A percentile compares a stretch with the other conserved stretches of the same genome.
Conservation (phyloP, 2,888 invertebrate species). For the Notodonta ziczac region DNA sequence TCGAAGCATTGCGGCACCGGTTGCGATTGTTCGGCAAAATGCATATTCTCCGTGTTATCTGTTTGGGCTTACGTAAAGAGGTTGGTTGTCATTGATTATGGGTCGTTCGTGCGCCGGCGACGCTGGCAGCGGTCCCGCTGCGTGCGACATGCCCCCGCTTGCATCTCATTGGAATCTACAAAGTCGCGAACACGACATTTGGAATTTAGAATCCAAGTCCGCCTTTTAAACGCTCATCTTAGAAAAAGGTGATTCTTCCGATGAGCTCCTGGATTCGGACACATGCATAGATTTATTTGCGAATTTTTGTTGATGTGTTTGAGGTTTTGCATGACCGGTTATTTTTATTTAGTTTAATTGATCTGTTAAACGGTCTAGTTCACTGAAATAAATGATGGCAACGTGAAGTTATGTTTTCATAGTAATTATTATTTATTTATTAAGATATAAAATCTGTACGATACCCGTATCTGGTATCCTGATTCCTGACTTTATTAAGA, state of each 20-base stretch:
- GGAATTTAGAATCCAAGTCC: conserved; percentile 4
- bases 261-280: neutral
- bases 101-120: conserved; percentile 50
- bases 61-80: conserved; percentile 47
- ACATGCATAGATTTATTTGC: neutral
- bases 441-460: too few species aligned
- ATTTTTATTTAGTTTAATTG: too few species aligned
- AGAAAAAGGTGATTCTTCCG: neutral
- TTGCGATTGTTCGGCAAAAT: conserved; percentile 44
- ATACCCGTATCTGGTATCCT: too few species aligned
- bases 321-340: too few species aligned
- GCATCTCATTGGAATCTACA: conserved; percentile 35
- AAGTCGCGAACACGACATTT: conserved; percentile 1
- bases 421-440: too few species aligned
- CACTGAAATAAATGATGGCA: too few species aligned
- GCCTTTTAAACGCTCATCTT: conserved; percentile 4
- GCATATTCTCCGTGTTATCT: conserved; percentile 42
- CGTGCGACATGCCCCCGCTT: conserved; percentile 46
- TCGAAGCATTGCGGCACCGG: conserved; percentile 23
- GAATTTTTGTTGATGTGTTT: neutral
- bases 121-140: conserved; percentile 47
- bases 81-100: conserved; percentile 58
- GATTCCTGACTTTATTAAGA: too few species aligned
- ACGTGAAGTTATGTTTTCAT: too few species aligned
- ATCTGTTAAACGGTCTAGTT: too few species aligned